These are phyloP conservation scores for Leptopterna dolabrata DNA, from an alignment of 2,888 invertebrate species.

Conservation along the genomic window DNA sequence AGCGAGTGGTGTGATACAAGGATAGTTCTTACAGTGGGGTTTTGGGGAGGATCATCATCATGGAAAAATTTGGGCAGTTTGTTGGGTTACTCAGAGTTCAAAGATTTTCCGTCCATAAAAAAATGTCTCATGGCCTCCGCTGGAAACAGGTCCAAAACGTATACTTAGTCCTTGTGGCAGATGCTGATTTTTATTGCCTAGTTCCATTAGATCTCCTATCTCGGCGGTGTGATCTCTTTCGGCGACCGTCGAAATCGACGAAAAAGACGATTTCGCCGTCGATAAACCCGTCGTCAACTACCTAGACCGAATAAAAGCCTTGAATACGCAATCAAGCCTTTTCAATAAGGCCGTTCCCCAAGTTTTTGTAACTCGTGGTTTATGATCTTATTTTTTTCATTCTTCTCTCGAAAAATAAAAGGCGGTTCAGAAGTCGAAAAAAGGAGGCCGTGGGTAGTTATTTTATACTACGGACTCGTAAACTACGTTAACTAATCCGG, in stretches of 20 bases:
- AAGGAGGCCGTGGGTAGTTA: neutral
- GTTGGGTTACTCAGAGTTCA: no score
- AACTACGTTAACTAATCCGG: neutral
- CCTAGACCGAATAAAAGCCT: neutral
- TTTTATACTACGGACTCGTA: neutral
- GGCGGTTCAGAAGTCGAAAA: neutral
- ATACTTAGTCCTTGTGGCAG: no score
- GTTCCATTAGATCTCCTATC: neutral
- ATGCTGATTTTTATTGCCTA: neutral
- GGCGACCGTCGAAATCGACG: neutral
- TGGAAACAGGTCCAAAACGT: no score
- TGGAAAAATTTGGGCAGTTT: no score
- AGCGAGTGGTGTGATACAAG: no score
- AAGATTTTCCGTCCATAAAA: no score
- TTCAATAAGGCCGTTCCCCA: neutral
- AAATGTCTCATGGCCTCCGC: no score
- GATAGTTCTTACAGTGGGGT: no score
- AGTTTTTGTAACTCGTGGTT: neutral
- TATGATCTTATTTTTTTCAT: neutral
- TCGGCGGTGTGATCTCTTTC: neutral
- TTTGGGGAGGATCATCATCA: no score
- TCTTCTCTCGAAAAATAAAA: neutral
- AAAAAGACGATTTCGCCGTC: neutral
- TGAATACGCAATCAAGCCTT: conserved; percentile 7
- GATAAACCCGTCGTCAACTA: neutral